Base-by-base conservation (phyloP, 2,888 invertebrate genomes). In the Drosophila monieri region DNA sequence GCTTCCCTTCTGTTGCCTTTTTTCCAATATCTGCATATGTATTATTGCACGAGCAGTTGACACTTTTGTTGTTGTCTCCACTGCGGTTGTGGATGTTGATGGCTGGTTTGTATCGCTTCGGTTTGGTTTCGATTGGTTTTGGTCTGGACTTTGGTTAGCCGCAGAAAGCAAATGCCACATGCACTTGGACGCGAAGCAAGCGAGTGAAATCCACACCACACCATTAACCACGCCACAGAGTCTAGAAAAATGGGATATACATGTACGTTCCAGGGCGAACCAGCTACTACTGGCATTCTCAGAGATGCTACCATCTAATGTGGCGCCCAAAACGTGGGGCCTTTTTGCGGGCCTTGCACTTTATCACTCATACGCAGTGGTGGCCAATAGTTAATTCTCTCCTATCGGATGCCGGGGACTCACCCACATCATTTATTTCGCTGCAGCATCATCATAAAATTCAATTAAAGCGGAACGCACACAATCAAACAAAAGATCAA, bases 401-500 rank as follows among this genome's bases (percentile, higher is more conserved):
- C 15, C 15, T 6, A 39, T 8, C 15, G 15, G 39, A 15, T 41
- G 39, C 9, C 39, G n/a, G 39, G 14, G 18, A 6, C 10, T 6
- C 43, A 15, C 43, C 43, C 43, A 12, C 43, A 18, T 9, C 9
- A 21, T 10, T 10, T 21, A 43, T 35, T 35, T 53, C 55, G 57
- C 37, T 46, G 62, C 62, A 64, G 52, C 76, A 80, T 81, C 85
- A 78, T 80, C 80, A 85, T 84, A 80, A 86, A 88, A 85, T 85
- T 85, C 85, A 85, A 85, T 85, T 85, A 88, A 85, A 84, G 79
- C 73, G 83, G 87, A 81, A 66, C 85, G 79, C 84, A 73, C 78
- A 85, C 86, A 88, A 85, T 85, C 86, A 88, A 88, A 86, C 84
- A 85, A 69, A 84, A 88, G 85, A 85, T 85, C 86, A 85, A 85